Conservation (phyloP, 2,113 vertebrate genomes). For the Gopherus flavomarginatus region DNA sequence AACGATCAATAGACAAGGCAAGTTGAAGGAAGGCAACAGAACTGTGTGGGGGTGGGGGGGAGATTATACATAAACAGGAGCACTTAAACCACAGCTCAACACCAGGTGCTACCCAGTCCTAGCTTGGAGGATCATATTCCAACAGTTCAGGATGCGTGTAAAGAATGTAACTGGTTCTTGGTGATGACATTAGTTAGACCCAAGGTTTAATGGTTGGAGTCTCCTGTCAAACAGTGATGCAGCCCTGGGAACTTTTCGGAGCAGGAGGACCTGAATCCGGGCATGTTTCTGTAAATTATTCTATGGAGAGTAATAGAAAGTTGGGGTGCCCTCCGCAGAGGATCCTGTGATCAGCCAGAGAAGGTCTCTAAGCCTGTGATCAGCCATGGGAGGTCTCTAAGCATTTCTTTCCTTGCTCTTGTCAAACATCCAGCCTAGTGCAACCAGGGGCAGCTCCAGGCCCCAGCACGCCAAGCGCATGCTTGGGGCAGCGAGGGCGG, state of each 20-base stretch:
- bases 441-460: background rate
- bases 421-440: constrained; percentile 12
- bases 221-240: constrained; percentile 1
- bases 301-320: background rate
- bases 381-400: constrained; percentile 37
- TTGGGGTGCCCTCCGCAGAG: constrained; percentile 15
- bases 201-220: background rate
- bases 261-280: background rate
- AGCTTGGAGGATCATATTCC: background rate
- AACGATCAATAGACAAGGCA: background rate
- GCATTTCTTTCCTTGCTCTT: background rate
- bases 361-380: background rate
- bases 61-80: rapidly evolving
- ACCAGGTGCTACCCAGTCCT: background rate
- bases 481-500: too few relatives aligned
- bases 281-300: background rate
- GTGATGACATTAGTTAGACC: rapidly evolving
- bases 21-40: background rate
- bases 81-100: background rate
- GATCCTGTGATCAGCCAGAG: too few relatives aligned
- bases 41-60: background rate
- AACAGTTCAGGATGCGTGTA: background rate
- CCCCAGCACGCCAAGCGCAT: too few relatives aligned
- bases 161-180: background rate
- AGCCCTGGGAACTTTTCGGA: constrained; percentile 15